Conservation (phyloP, 2,888 invertebrate genomes). For the Andrena bucephala region DNA sequence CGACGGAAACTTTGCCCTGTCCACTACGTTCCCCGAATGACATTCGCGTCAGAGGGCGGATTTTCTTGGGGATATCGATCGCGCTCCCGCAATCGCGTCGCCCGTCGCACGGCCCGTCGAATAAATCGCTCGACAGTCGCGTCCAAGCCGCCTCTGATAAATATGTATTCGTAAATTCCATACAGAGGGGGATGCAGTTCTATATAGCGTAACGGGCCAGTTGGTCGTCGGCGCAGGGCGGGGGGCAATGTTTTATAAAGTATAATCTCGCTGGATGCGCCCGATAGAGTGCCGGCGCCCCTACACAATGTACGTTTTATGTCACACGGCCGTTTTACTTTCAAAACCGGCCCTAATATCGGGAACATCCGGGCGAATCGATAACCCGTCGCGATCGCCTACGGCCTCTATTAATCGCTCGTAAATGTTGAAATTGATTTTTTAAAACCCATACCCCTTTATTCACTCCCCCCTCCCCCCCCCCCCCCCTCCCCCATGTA, state of each 20-base stretch:
- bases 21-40: slow-evolving; percentile 25
- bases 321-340: slow-evolving; percentile 52
- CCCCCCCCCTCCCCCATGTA: not conserved
- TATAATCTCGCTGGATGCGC: slow-evolving; percentile 50
- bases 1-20: not conserved
- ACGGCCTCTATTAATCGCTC: slow-evolving; percentile 49
- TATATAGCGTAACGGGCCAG: slow-evolving; percentile 27
- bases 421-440: slow-evolving; percentile 63
- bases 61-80: slow-evolving; percentile 50
- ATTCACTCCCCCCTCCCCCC: too few species aligned
- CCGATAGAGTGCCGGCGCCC: not conserved
- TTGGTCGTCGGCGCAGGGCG: slow-evolving; percentile 28
- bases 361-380: slow-evolving; percentile 46
- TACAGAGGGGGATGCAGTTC: slow-evolving; percentile 13
- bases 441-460: slow-evolving; percentile 22
- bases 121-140: slow-evolving; percentile 33
- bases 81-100: slow-evolving; percentile 27
- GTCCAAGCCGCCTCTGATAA: slow-evolving; percentile 36
- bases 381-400: slow-evolving; percentile 43
- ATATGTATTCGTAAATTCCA: slow-evolving; percentile 59
- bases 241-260: slow-evolving; percentile 53
- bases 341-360: slow-evolving; percentile 60
- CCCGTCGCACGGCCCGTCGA: slow-evolving; percentile 35
- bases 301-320: slow-evolving; percentile 36
- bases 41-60: slow-evolving; percentile 23